Evolutionary conservation across 2,888 invertebrate species (phyloP), one percentile per base, ranked within the genome.

Genomic region (Neocrepidodera transversa): DNA sequence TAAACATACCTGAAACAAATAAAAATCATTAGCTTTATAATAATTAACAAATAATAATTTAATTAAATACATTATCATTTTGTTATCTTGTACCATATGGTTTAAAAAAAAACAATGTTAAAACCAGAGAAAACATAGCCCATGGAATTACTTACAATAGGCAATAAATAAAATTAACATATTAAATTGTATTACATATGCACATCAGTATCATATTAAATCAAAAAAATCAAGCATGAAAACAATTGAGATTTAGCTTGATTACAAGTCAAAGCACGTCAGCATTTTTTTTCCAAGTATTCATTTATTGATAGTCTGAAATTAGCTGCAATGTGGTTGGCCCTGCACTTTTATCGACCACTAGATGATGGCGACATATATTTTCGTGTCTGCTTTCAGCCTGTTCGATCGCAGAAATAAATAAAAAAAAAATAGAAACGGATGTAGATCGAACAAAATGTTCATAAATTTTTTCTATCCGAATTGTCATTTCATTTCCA

Each of bases 391-490:
- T 42, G 42, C 18, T 18, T 42, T 42, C 16, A 20, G 20, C 23
- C 42, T 20, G 16, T n/a, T 20, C 42, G 20, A 42, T 42, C 42
- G n/a, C 16, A 5, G 20, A 20, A 42, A 42, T 20, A 42, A 42
- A n/a, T n/a, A n/a, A n/a, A n/a, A n/a, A n/a, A 42, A 23, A 18
- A 23, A 11, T n/a, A n/a, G 8, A 10, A 20, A 42, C 13, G 42
- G 20, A 42, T 50, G 36, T 50, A 16, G n/a, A 38, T 38, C n/a
- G 16, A 8, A 38, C 50, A 50, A 50, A 42, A 50, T 20, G 14
- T 36, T 50, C 16, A 36, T 50, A 50, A 51, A 51, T 51, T 51
- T 53, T 53, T 53, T 11, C 30, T 43, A 32, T 53, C 7, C 30
- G 43, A 16, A 32, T 43, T 32, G n/a, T 30, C 42, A 28, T 42